Conservation (phyloP, 2,888 invertebrate species). For the Cantharis rustica region DNA sequence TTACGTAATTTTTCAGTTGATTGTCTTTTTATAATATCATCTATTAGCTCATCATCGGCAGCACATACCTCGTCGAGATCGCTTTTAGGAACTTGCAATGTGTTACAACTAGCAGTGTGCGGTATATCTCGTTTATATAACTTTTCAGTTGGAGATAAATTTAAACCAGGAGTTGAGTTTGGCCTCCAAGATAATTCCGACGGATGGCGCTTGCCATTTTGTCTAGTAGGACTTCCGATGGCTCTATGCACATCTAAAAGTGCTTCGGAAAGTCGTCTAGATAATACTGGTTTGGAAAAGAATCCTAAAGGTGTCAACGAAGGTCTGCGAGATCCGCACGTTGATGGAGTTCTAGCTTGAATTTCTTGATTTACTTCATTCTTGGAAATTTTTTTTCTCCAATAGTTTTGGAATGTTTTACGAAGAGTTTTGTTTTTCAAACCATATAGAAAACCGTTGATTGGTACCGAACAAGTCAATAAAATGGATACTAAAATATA, state of each 20-base stretch:
- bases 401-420: conserved; percentile 76
- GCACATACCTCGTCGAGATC: conserved; percentile 50
- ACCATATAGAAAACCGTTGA: conserved; percentile 80
- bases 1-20: conserved; percentile 30
- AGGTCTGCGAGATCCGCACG: conserved; percentile 75
- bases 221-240: conserved; percentile 44
- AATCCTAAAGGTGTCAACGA: conserved; percentile 66
- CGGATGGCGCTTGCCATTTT: conserved; percentile 57
- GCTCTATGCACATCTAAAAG: conserved; percentile 57
- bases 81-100: conserved; percentile 66
- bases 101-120: conserved; percentile 72
- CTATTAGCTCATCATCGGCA: conserved; percentile 52
- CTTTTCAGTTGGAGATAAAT: conserved; percentile 47
- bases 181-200: conserved; percentile 61
- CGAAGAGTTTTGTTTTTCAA: conserved; percentile 73
- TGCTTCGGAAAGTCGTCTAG: conserved; percentile 63
- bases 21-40: conserved; percentile 46
- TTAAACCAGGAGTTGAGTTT: conserved; percentile 52
- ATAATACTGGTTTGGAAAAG: conserved; percentile 59
- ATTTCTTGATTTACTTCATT: conserved; percentile 81
- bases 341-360: conserved; percentile 79
- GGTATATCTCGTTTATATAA: conserved; percentile 57
- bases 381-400: conserved; percentile 77
- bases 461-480: conserved; percentile 71
- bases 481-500: conserved; percentile 68